Conservation (phyloP, 2,797 vertebrate species). For the Catamblyrhynchus diadema region DNA sequence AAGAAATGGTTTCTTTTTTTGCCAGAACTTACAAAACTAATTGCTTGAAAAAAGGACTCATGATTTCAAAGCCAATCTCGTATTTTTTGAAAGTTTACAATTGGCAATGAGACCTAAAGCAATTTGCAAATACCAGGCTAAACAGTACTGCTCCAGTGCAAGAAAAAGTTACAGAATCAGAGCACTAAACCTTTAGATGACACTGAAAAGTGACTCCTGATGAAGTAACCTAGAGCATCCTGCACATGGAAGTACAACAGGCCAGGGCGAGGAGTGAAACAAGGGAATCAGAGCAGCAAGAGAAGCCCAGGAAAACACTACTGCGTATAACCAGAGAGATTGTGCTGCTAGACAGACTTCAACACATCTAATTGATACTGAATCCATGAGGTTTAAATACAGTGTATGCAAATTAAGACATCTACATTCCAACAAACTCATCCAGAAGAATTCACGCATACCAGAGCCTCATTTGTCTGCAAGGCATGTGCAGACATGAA, state of each 20-base stretch:
- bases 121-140: background rate
- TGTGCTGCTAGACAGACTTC: background rate
- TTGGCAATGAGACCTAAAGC: background rate
- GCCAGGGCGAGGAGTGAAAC: background rate
- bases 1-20: slow-evolving; percentile 11
- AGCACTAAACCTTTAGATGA: background rate
- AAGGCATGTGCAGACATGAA: background rate
- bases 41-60: background rate
- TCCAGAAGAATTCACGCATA: background rate
- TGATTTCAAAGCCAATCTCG: background rate
- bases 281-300: background rate
- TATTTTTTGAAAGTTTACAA: background rate
- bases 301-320: background rate
- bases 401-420: background rate
- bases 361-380: background rate
- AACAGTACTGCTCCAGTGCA: background rate
- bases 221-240: background rate
- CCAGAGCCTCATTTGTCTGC: background rate
- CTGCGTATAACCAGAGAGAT: background rate
- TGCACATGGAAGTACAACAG: background rate
- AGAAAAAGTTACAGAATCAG: background rate
- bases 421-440: background rate
- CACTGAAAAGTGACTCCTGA: background rate
- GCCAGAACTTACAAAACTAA: slow-evolving; percentile 11
- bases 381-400: background rate